Percentiles rank a stretch among this genome's conserved stretches.
Conservation (phyloP, 2,113 vertebrate species). For the Crotalus tigris region DNA sequence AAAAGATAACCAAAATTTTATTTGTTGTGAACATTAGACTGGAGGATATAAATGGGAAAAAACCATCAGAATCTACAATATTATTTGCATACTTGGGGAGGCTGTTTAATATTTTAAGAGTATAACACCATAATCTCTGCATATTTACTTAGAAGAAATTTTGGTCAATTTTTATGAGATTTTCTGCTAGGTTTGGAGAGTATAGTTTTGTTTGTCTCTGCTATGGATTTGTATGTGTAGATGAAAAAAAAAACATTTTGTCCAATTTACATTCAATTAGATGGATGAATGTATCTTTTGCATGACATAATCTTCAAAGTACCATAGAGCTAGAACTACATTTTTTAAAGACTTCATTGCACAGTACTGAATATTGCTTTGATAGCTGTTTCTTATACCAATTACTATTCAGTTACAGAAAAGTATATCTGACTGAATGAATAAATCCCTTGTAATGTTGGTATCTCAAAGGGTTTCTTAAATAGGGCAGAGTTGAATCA, state of each 20-base stretch:
- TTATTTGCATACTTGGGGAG: background rate
- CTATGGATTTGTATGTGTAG: background rate
- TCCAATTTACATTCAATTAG: slow-evolving; percentile 5
- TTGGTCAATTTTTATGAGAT: background rate
- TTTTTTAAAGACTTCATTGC: slow-evolving; percentile 17
- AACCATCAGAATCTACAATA: background rate
- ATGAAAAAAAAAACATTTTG: background rate
- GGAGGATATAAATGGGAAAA: background rate
- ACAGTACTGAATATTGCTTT: slow-evolving; percentile 20
- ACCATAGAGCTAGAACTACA: background rate
- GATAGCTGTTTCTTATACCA: background rate
- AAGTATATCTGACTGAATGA: background rate
- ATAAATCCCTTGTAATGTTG: slow-evolving; percentile 29
- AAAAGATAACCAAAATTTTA: background rate
- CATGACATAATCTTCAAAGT: background rate
- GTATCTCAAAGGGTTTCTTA: background rate
- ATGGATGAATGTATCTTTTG: background rate
- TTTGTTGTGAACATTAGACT: background rate
- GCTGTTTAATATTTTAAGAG: background rate
- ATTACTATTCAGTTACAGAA: slow-evolving; percentile 14
- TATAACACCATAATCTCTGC: background rate
- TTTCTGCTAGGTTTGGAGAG: background rate
- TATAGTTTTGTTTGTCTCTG: background rate
- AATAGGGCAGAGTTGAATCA: background rate
- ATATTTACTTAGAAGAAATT: background rate